These are phyloP conservation scores for Acleris cristana DNA, from an alignment of 2,888 invertebrate species.

Conservation along the genomic window DNA sequence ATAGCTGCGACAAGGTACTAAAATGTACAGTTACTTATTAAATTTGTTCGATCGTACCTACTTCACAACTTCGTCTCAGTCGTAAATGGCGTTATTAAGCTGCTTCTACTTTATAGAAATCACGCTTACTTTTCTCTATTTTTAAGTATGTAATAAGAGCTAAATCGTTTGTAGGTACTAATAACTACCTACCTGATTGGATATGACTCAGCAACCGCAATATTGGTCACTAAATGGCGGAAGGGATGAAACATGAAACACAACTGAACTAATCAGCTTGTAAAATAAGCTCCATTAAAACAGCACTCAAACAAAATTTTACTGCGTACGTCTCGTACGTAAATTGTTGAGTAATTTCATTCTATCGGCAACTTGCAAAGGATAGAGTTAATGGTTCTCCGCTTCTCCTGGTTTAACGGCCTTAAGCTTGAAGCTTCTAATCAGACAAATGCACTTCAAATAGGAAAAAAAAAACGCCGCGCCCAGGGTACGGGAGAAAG, in stretches of 20 bases:
- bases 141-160: conserved; percentile 7
- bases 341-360: conserved; percentile 1
- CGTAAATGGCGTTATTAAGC: conserved; percentile 23
- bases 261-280: too few species aligned
- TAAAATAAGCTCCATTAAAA: not conserved
- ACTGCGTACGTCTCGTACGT: not conserved
- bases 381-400: conserved; percentile 18
- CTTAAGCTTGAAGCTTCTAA: conserved; percentile 19
- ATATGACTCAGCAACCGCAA: conserved; percentile 1
- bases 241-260: not conserved
- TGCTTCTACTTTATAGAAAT: conserved; percentile 19
- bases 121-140: conserved; percentile 19
- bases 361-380: conserved; percentile 9
- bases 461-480: conserved; percentile 22
- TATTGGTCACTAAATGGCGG: not conserved
- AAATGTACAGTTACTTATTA: too few species aligned
- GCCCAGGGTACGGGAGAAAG: conserved; percentile 30
- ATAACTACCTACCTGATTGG: conserved; percentile 7
- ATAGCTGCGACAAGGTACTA: too few species aligned
- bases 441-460: conserved; percentile 27
- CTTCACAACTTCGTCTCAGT: too few species aligned
- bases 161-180: not conserved
- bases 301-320: not conserved
- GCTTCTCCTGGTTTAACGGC: conserved; percentile 23
- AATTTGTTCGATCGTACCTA: too few species aligned